Evolutionary conservation across 37 sponge, comb jelly and placozoan species (phyloP).

Genomic region (Ianthella basta): DNA sequence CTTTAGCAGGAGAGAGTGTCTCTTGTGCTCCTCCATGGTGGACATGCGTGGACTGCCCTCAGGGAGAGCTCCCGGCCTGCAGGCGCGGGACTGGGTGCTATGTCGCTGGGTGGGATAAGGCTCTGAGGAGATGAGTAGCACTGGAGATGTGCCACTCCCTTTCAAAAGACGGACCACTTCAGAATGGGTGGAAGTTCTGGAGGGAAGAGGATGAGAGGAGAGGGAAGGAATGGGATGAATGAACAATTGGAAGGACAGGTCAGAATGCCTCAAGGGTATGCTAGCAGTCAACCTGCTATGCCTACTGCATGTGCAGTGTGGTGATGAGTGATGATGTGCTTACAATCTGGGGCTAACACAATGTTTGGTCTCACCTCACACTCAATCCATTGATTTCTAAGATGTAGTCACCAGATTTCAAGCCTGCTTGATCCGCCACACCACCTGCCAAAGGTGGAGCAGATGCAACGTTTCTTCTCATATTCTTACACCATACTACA

Average conservation of each 20-base stretch:
- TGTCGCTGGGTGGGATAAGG: neutral
- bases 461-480: neutral
- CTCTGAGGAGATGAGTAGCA: slow-evolving; percentile 56
- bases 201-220: neutral
- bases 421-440: slow-evolving; percentile 63
- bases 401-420: slow-evolving; percentile 72
- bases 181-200: slow-evolving; percentile 72
- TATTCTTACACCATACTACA: too few species aligned
- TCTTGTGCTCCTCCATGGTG: neutral
- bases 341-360: too few species aligned
- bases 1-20: slow-evolving; percentile 14
- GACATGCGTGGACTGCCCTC: neutral
- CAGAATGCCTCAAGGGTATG: too few species aligned
- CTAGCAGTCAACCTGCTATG: too few species aligned
- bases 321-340: too few species aligned
- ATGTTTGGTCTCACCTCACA: slow-evolving; percentile 72
- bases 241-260: too few species aligned
- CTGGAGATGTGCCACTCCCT: slow-evolving; percentile 70
- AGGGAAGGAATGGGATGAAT: neutral
- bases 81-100: neutral
- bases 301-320: too few species aligned
- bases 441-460: slow-evolving; percentile 4
- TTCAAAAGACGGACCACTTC: slow-evolving; percentile 71
- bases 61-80: neutral
- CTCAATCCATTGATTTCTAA: slow-evolving; percentile 75